Evolutionary conservation across 2,888 invertebrate species (phyloP).

Genomic region (Drosophila neoperkinsi): DNA sequence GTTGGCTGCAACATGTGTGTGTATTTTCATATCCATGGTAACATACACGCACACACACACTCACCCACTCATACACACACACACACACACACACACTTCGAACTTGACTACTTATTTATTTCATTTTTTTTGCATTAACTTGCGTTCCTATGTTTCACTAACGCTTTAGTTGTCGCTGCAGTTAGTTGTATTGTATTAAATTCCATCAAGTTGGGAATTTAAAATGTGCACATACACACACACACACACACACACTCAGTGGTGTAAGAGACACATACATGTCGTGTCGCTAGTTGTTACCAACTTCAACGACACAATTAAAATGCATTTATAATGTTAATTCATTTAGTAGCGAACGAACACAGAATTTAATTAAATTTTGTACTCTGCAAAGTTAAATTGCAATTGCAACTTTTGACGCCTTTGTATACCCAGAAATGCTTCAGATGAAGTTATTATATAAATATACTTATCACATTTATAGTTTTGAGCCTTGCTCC

Average conservation of each 20-base stretch:
- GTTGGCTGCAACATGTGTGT: constrained; percentile 20
- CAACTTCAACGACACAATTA: constrained; percentile 47
- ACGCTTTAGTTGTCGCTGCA: constrained; percentile 1
- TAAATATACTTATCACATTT: neutral
- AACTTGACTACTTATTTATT: constrained; percentile 11
- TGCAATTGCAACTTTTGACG: constrained; percentile 44
- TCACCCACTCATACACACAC: too few species aligned
- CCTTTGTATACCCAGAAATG: constrained; percentile 28
- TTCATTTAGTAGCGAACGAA: constrained; percentile 43
- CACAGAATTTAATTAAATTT: constrained; percentile 49
- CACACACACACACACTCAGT: neutral
- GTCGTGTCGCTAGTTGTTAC: constrained; percentile 28
- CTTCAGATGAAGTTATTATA: neutral
- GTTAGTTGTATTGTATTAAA: constrained; percentile 25
- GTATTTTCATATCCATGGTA: constrained; percentile 56
- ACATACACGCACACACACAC: neutral
- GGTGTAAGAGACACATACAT: neutral
- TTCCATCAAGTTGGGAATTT: constrained; percentile 7
- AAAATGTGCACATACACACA: constrained; percentile 6
- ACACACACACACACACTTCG: neutral
- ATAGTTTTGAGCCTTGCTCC: neutral
- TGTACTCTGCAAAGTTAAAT: constrained; percentile 50
- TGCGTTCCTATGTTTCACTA: constrained; percentile 15
- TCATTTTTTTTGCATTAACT: constrained; percentile 26
- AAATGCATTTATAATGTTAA: constrained; percentile 61